Evolutionary conservation across 1,140 invertebrate species (phyloP).

Genomic region (Teleopsis dalmanni): DNA sequence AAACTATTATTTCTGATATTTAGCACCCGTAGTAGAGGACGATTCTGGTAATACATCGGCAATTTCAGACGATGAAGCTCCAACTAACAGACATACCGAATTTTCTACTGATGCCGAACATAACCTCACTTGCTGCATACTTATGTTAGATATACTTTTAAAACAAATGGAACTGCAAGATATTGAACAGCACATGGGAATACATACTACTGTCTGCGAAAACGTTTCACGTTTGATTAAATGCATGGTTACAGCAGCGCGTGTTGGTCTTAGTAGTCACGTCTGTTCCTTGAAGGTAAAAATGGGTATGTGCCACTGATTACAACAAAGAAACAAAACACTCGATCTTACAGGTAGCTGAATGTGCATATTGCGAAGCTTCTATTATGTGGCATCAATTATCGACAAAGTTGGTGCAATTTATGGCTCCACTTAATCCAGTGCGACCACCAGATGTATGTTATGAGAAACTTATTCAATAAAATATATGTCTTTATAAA

Average conservation of each 20-base stretch:
- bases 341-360: constrained; percentile 39
- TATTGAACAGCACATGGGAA: constrained; percentile 71
- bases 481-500: too few species aligned
- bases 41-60: constrained; percentile 61
- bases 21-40: constrained; percentile 58
- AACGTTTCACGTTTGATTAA: constrained; percentile 72
- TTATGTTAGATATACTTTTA: constrained; percentile 91
- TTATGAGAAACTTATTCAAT: constrained; percentile 11
- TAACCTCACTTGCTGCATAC: constrained; percentile 85
- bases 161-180: constrained; percentile 97
- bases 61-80: constrained; percentile 63
- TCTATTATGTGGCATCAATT: constrained; percentile 90
- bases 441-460: constrained; percentile 71
- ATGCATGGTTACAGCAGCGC: constrained; percentile 65
- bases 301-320: neutral
- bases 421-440: constrained; percentile 66
- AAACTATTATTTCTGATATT: too few species aligned
- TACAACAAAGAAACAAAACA: neutral
- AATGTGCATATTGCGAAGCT: constrained; percentile 88
- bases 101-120: constrained; percentile 60
- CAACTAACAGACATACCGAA: constrained; percentile 52
- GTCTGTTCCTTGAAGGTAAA: constrained; percentile 52
- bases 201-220: constrained; percentile 67
- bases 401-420: constrained; percentile 68
- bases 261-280: constrained; percentile 65